Percentiles rank a stretch among this genome's conserved stretches.
phyloP scores from a whole-genome alignment of 2,888 invertebrate genomes.

The Drosophila borborema region DNA sequence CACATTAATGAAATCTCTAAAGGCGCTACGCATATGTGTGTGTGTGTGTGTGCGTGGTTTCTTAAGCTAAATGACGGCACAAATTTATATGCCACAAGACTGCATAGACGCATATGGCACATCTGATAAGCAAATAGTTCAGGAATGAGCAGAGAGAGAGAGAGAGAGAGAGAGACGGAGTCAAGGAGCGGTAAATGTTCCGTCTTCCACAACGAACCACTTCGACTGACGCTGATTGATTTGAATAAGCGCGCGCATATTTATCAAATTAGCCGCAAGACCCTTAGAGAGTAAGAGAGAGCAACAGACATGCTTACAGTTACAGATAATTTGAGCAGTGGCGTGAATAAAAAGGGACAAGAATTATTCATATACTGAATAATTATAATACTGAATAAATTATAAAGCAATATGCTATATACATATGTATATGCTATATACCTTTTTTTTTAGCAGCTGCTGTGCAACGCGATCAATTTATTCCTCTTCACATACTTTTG shows the following conservation, averaged over 20 bases:
- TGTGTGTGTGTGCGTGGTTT: slow-evolving; percentile 11
- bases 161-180: not conserved
- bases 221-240: slow-evolving; percentile 78
- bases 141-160: slow-evolving; percentile 1
- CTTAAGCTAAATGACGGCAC: slow-evolving; percentile 46
- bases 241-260: slow-evolving; percentile 80
- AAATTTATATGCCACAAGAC: slow-evolving; percentile 63
- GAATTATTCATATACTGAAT: not conserved
- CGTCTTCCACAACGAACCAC: slow-evolving; percentile 6
- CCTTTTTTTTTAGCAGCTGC: not conserved
- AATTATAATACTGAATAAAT: not conserved
- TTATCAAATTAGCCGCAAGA: slow-evolving; percentile 80
- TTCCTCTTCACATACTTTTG: not conserved
- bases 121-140: slow-evolving; percentile 41
- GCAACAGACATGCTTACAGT: slow-evolving; percentile 23
- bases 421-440: not conserved
- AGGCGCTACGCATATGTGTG: slow-evolving; percentile 28
- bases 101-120: slow-evolving; percentile 51
- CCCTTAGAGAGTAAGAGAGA: slow-evolving; percentile 36
- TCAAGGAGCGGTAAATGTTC: not conserved
- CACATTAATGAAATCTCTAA: slow-evolving; percentile 75
- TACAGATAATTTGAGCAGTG: slow-evolving; percentile 27
- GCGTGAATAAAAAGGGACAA: slow-evolving; percentile 4
- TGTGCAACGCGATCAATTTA: not conserved
- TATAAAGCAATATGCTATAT: not conserved